phyloP scores from a whole-genome alignment of 2,888 invertebrate species.

The Phanerotoma sp. region DNA sequence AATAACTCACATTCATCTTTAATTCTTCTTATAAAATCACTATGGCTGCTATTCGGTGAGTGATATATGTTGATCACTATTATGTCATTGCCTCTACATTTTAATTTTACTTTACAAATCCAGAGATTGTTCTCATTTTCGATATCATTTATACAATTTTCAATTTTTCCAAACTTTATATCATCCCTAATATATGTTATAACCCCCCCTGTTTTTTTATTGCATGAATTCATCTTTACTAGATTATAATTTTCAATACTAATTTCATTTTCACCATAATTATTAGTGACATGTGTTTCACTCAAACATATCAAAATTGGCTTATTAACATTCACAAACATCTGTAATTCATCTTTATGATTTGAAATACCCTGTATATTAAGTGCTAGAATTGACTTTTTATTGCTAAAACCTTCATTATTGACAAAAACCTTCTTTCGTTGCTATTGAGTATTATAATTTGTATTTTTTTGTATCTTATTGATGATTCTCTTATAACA shows the following conservation, averaged over 20 bases:
- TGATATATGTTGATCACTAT: too few species aligned
- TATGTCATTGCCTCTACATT: too few species aligned
- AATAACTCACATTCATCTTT: too few species aligned
- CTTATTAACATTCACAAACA: not conserved
- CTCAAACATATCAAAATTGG: not conserved
- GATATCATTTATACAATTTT: not conserved
- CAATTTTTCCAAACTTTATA: not conserved
- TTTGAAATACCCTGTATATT: slow-evolving; percentile 9
- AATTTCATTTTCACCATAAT: not conserved
- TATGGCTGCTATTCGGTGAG: too few species aligned
- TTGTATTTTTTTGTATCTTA: slow-evolving; percentile 10
- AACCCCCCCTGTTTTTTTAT: slow-evolving; percentile 10
- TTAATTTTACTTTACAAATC: too few species aligned
- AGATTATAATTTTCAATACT: not conserved
- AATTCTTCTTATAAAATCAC: too few species aligned
- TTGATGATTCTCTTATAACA: slow-evolving; percentile 7
- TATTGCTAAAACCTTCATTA: not conserved
- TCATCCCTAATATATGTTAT: not conserved
- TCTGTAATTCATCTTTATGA: slow-evolving; percentile 9
- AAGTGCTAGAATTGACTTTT: not conserved
- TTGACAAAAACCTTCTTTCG: not conserved
- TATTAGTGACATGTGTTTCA: not conserved
- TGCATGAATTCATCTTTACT: not conserved
- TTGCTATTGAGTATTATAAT: slow-evolving; percentile 24
- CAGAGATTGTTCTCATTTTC: not conserved